phyloP scores from a whole-genome alignment of 2,888 invertebrate genomes.

The Doris montereyensis region DNA sequence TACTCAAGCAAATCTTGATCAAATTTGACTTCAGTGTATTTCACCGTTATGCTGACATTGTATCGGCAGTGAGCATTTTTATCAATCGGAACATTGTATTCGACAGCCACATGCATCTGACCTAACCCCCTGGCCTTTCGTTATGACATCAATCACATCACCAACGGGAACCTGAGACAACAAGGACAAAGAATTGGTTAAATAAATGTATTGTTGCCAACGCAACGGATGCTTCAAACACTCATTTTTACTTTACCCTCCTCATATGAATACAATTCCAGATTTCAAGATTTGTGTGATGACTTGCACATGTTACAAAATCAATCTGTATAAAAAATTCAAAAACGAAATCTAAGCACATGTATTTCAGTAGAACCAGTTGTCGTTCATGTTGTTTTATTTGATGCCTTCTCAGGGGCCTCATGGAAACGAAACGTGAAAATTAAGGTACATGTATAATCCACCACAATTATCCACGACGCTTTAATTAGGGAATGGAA shows the following conservation, averaged over 20 bases:
- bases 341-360: not conserved
- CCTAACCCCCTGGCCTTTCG: slow-evolving; percentile 45
- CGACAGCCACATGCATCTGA: slow-evolving; percentile 45
- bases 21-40: not conserved
- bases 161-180: slow-evolving; percentile 44
- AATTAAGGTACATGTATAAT: too few species aligned
- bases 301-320: not conserved
- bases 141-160: slow-evolving; percentile 38
- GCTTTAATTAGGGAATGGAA: too few species aligned
- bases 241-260: too few species aligned
- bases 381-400: too few species aligned
- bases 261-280: too few species aligned
- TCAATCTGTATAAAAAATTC: not conserved
- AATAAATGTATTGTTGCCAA: too few species aligned
- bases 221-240: too few species aligned
- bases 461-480: too few species aligned
- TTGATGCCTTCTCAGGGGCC: too few species aligned
- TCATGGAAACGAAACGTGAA: too few species aligned
- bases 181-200: not conserved
- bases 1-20: not conserved
- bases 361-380: too few species aligned
- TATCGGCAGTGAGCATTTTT: slow-evolving; percentile 43
- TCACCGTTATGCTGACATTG: slow-evolving; percentile 33
- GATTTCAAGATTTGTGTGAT: too few species aligned
- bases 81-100: slow-evolving; percentile 45